Base-by-base conservation (phyloP, 2,797 vertebrate species). In the Centropyge bicolor region DNA sequence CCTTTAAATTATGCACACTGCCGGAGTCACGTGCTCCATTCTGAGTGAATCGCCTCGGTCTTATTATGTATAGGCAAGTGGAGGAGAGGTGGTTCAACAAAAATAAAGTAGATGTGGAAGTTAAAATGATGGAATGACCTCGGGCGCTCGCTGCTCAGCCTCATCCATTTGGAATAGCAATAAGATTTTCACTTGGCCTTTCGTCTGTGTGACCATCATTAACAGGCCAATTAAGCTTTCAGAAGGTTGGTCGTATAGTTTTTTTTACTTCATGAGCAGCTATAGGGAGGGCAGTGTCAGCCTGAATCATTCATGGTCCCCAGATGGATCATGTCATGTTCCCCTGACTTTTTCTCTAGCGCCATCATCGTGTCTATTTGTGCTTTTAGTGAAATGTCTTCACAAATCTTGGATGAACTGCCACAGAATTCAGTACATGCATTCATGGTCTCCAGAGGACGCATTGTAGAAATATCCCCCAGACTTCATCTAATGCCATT, bases 1-100 rank as follows among this genome's bases (percentile, higher is more conserved):
- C 66, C 89, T 91, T 89, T 90, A 86, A 91, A 92, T 94, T 86
- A 93, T 86, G 86, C 68, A 76, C 63, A 31, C 64, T 74, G 27
- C 69, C 38, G 68, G 75, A 40, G 51, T 61, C 41, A 40, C 75
- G 81, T 10, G 41, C 80, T 79, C 41, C 6, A 8, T 27, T 85
- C 41, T 70, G 69, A 86, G 72, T 71, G n/a, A 78, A 80, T 69
- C 70, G 51, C 64, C 35, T 81, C 24, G 62, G 63, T 83, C 74
- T 80, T 52, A 51, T 81, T 77, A 76, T 84, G 65, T 46, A 55
- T 52, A 78, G 78, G 72, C 76, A 69, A 78, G 83, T 76, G 56
- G 71, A 69, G 64, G 67, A 80, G 72, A 61, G 66, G 43, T 45
- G 46, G 76, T 81, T 77, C 51, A 74, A 56, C 62, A 20, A 74